Conservation (phyloP, 2,888 invertebrate species). For the Leucoma salicis region DNA sequence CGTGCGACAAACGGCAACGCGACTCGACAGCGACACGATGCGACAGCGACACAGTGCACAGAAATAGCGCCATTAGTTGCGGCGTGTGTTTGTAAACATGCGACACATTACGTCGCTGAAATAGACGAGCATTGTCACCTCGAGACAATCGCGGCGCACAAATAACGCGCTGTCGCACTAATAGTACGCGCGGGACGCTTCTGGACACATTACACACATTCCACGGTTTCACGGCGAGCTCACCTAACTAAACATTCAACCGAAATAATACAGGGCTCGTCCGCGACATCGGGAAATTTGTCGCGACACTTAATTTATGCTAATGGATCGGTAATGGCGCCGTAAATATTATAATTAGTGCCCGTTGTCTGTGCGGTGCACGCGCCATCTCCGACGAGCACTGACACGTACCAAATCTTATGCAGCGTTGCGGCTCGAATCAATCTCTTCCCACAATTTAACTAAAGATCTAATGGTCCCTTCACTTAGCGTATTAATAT, state of each 20-base stretch:
- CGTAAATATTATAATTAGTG: slow-evolving; percentile 56
- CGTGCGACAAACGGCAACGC: too few species aligned
- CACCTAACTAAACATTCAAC: slow-evolving; percentile 50
- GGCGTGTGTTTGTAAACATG: slow-evolving; percentile 63
- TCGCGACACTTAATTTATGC: slow-evolving; percentile 66
- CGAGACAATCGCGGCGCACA: slow-evolving; percentile 31
- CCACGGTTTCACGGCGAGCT: slow-evolving; percentile 44
- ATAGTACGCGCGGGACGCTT: slow-evolving; percentile 30
- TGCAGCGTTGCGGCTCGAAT: not conserved
- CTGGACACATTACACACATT: slow-evolving; percentile 45
- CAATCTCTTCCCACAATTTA: too few species aligned
- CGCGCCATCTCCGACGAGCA: not conserved
- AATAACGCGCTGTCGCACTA: slow-evolving; percentile 26
- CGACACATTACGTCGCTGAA: slow-evolving; percentile 37
- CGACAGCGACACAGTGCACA: slow-evolving; percentile 19
- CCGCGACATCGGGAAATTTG: slow-evolving; percentile 52
- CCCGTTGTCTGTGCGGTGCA: slow-evolving; percentile 31
- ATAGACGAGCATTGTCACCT: slow-evolving; percentile 40
- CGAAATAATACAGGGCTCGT: slow-evolving; percentile 39
- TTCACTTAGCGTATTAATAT: slow-evolving; percentile 19
- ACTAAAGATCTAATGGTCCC: too few species aligned
- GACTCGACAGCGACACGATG: slow-evolving; percentile 9
- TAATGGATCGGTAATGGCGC: slow-evolving; percentile 67
- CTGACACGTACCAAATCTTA: not conserved
- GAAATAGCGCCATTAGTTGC: slow-evolving; percentile 67